Evolutionary conservation across 2,113 vertebrate genomes (phyloP), one percentile per base, ranked within the genome.

Genomic region (Cyprinodon variegatus): DNA sequence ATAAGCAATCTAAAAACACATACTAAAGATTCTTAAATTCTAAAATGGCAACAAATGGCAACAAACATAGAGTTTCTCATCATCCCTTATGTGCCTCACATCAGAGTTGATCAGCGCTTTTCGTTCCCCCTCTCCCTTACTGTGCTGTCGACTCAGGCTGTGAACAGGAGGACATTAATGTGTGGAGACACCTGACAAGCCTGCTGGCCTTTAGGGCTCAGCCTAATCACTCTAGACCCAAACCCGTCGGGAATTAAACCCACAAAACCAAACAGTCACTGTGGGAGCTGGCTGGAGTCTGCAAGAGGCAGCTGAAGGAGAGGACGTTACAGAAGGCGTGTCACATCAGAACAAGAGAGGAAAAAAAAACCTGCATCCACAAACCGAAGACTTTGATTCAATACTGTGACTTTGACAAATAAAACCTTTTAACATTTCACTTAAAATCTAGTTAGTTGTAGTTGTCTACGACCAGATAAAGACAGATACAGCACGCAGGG

Each of bases 221-320:
- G 83, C 81, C 88, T 93, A 93, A 93, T 93, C 91, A 88, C 88
- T 88, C 83, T 89, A 81, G 83, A 88, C 90, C 90, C 89, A 65
- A 88, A 92, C 88, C 84, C 88, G 82, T 88, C 61, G 65, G 83
- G 87, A 93, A 90, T 91, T 91, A 85, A 83, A 92, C 82, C 88
- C 87, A 89, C 88, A 89, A 93, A 89, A 91, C 89, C 90, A 93
- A 93, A 94, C 91, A 91, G 87, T 91, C 90, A 60, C 91, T 88
- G 87, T 90, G 88, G 89, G 92, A 92, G 90, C 84, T 29, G 86
- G 78, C 88, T 79, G 90, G 89, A 87, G 87, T 91, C 89, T 86
- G 88, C 85, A 70, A 77, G 72, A 72, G 70, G 82, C 81, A 13
- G 79, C 78, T 14, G 68, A 61, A 68, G 74, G 46, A 36, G 53